Percentiles rank a stretch among this genome's conserved stretches.
Evolutionary conservation across 2,797 vertebrate genomes (phyloP).

Genomic region (Cynopterus sphinx): DNA sequence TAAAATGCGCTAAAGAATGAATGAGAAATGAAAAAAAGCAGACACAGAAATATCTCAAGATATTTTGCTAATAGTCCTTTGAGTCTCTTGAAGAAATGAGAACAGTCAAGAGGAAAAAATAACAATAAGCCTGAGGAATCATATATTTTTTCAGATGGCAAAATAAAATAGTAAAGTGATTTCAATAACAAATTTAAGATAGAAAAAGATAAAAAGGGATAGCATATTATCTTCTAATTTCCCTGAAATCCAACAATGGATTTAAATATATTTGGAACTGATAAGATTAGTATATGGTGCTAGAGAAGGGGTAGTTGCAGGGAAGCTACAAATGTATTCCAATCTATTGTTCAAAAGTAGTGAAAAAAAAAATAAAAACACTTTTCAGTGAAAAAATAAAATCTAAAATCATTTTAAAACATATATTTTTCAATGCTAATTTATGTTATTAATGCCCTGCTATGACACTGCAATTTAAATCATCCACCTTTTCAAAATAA

Average conservation of each 20-base stretch:
- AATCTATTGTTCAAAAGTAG: slow-evolving; percentile 29
- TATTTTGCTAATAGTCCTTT: not conserved
- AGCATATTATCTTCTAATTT: not conserved
- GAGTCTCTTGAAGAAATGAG: not conserved
- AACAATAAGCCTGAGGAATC: not conserved
- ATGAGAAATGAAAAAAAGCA: slow-evolving; percentile 15
- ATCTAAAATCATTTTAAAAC: slow-evolving; percentile 43
- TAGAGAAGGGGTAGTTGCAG: not conserved
- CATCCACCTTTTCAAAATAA: slow-evolving; percentile 17
- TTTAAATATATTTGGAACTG: slow-evolving; percentile 2
- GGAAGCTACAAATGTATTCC: not conserved
- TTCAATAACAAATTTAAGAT: slow-evolving; percentile 26
- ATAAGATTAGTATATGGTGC: not conserved
- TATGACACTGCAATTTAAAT: not conserved
- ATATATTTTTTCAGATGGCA: not conserved
- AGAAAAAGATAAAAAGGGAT: not conserved
- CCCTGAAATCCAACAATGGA: slow-evolving; percentile 7
- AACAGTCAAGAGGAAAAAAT: not conserved
- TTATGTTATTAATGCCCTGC: not conserved
- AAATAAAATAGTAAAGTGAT: slow-evolving; percentile 30
- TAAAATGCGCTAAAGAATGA: not conserved
- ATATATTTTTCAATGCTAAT: not conserved
- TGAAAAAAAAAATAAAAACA: slow-evolving; percentile 16
- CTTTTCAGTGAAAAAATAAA: slow-evolving; percentile 25
- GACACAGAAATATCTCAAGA: slow-evolving; percentile 11